phyloP scores from a whole-genome alignment of 2,797 vertebrate species.

The Pangasius sanitwongsei region DNA sequence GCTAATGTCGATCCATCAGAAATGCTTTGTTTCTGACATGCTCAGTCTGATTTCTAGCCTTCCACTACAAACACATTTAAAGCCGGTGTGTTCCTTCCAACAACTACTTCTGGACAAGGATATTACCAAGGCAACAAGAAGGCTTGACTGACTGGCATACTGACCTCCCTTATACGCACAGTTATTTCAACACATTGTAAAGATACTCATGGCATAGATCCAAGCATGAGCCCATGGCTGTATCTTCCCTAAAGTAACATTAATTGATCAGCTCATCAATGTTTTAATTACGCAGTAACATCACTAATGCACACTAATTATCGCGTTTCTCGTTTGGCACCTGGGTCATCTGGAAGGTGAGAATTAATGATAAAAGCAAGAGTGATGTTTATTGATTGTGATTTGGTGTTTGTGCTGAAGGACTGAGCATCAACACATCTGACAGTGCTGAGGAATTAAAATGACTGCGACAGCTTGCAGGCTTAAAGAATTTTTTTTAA shows the following conservation, averaged over 20 bases:
- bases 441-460: background rate
- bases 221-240: background rate
- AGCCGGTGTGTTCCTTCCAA: background rate
- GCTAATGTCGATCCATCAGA: background rate
- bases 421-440: constrained; percentile 3
- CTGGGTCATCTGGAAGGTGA: constrained; percentile 25
- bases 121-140: constrained; percentile 5
- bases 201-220: background rate
- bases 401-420: background rate
- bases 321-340: background rate
- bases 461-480: background rate
- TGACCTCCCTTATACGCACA: background rate
- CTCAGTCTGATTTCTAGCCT: background rate
- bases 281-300: constrained; percentile 2
- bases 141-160: background rate
- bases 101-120: background rate
- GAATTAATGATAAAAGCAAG: constrained; percentile 6
- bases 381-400: background rate
- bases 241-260: background rate
- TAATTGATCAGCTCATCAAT: constrained; percentile 2
- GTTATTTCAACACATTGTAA: background rate
- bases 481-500: background rate
- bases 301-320: constrained; percentile 8
- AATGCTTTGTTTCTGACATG: background rate
- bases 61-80: background rate